Evolutionary conservation across 2,888 invertebrate genomes (phyloP), one percentile per base, ranked within the genome.

Genomic region (Stenchaetothrips biformis): DNA sequence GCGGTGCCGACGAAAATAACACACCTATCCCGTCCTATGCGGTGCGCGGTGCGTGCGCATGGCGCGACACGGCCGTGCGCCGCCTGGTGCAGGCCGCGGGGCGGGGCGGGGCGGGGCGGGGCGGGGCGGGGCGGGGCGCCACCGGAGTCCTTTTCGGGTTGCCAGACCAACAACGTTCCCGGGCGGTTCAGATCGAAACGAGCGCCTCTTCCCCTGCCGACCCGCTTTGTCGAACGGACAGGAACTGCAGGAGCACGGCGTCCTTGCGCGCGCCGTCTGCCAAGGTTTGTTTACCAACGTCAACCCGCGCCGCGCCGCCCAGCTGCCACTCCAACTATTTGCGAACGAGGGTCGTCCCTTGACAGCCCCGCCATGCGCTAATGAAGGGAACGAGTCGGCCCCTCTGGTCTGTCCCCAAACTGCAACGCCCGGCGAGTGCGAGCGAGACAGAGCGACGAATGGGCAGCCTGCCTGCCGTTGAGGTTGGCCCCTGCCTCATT

Each of bases 201-300:
- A 59, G 16, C 13, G 59, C 59, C 59, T 59, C 16, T 16, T 59
- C 59, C 59, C 59, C 13, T 13, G 59, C 13, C 9, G 53, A 9
- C 16, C 16, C 59, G 59, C 13, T 59, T 6, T 0, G 59, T 6
- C 13, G 59, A 13, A 37, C 37, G 37, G 37, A 37, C 37, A 37
- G 37, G 37, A 37, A 37, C 37, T 37, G 37, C 37, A 4, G 37
- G 37, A 37, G 37, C 37, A 21, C 8, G 67, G 25, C 67, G 67
- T 74, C 67, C 67, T 74, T 74, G 67, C 25, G 25, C 25, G n/a
- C 67, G n/a, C 67, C 67, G 67, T 74, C 67, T 74, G 67, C 7
- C 67, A 74, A 74, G 67, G 67, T 74, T 74, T 74, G 67, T 74
- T 74, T 74, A 74, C 67, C 67, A 59, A 25, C 67, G 67, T 21